Percentiles rank a stretch among this genome's conserved stretches.
Evolutionary conservation across 2,888 invertebrate species (phyloP).

Genomic region (Hyppa rectilinea): DNA sequence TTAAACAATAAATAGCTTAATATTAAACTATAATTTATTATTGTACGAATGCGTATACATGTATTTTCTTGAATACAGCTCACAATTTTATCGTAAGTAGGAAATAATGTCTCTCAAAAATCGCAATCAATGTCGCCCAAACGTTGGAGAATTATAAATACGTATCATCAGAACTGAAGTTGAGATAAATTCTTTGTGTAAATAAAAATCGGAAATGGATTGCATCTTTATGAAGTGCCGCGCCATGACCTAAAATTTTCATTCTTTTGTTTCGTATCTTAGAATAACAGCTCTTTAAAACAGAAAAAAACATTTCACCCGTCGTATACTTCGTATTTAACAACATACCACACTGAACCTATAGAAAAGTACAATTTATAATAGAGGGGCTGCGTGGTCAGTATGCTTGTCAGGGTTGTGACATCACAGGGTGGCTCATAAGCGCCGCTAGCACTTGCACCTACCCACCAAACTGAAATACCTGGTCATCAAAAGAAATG

Average conservation of each 20-base stretch:
- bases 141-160: conserved; percentile 13
- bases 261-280: not conserved
- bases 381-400: not conserved
- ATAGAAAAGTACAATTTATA: not conserved
- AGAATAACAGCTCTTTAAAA: not conserved
- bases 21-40: conserved; percentile 84
- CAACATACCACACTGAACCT: not conserved
- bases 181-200: conserved; percentile 17
- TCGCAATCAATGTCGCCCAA: conserved; percentile 26
- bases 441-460: not conserved
- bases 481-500: not conserved
- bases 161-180: conserved; percentile 7
- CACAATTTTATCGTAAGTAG: conserved; percentile 74
- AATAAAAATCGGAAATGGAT: conserved; percentile 4
- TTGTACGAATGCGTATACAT: conserved; percentile 91
- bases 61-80: conserved; percentile 87
- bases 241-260: conserved; percentile 21
- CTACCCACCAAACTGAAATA: not conserved
- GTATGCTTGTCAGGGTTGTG: not conserved
- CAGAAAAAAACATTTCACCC: not conserved
- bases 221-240: conserved; percentile 12
- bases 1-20: conserved; percentile 87
- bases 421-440: not conserved
- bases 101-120: conserved; percentile 51
- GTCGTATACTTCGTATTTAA: conserved; percentile 39